Percentiles rank a stretch among this genome's conserved stretches.
Evolutionary conservation across 1,140 invertebrate genomes (phyloP).

Genomic region (Helicoverpa armigera): DNA sequence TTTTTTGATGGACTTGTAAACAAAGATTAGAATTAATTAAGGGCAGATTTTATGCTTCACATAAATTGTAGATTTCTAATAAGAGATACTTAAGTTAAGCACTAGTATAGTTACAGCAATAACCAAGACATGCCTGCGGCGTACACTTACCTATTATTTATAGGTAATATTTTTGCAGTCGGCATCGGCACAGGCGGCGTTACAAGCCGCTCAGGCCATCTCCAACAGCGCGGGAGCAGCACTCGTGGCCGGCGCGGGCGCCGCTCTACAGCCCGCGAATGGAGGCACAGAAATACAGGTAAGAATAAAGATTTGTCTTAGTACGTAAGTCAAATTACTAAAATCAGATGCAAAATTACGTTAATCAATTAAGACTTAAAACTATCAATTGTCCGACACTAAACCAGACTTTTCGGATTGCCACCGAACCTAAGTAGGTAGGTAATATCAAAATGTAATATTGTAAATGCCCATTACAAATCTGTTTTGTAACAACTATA

Average conservation of each 20-base stretch:
- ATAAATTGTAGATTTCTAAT: too few species aligned
- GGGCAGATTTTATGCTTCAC: too few species aligned
- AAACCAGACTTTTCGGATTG: too few species aligned
- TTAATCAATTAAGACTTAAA: too few species aligned
- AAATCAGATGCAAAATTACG: neutral
- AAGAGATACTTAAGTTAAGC: slow-evolving; percentile 12
- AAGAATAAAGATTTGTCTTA: neutral
- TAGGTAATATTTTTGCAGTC: slow-evolving; percentile 85
- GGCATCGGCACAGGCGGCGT: slow-evolving; percentile 92
- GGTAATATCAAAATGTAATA: too few species aligned
- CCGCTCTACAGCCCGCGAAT: slow-evolving; percentile 88
- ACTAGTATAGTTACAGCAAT: neutral
- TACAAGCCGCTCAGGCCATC: slow-evolving; percentile 93
- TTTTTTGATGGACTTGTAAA: neutral
- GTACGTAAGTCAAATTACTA: neutral
- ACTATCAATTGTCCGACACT: neutral
- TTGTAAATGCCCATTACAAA: too few species aligned
- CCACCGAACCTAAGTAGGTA: neutral
- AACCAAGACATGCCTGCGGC: neutral
- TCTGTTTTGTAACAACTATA: neutral
- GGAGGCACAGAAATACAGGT: slow-evolving; percentile 84
- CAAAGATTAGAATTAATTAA: too few species aligned
- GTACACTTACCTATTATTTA: slow-evolving; percentile 42
- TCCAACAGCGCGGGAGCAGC: slow-evolving; percentile 86
- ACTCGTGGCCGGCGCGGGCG: slow-evolving; percentile 81